Base-by-base conservation (phyloP, 2,113 vertebrate genomes). In the Syrmaticus mikado region DNA sequence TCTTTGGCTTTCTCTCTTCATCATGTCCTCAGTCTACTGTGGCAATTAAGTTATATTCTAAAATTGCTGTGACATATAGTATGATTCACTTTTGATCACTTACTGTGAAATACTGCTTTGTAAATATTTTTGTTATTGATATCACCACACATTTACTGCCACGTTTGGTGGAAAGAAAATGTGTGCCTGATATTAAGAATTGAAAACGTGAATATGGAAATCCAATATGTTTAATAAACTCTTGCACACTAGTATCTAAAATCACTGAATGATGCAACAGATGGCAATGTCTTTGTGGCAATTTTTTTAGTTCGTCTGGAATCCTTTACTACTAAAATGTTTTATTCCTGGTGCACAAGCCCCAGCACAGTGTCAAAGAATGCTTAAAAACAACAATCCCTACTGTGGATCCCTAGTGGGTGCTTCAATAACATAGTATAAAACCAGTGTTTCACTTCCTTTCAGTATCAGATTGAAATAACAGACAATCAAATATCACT, bases 321-420 rank as follows among this genome's bases (percentile, higher is more conserved):
- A 86, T 87, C 64, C 48, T 67, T 71, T 72, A 84, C 46, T 86
- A 71, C 13, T 43, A 25, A 95, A 87, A 93, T 88, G 27, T 48
- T 50, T 57, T 50, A 71, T 74, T 96, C 5, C 11, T 92, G 81
- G 19, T 73, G 45, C 77, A 48, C 38, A 88, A 70, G 22, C 75
- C 83, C 41, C 84, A 91, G 30, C 53, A 87, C 41, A 45, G 25
- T 36, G 32, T 66, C 71, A 76, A 72, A 77, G 43, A 85, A 91
- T 38, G 8, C 28, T 90, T 82, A 72, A 50, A 76, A 85, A 32
- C 22, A 94, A 64, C 25, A 75, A 1, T 38, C 4, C 21, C 52
- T 53, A 53, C 27, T 28, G 27, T 53, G 27, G 52, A 2, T 41
- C 4, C 21, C 1, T 55, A 25, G 22, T 40, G 57, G 84, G 73